Evolutionary conservation across 2,888 invertebrate genomes (phyloP).

Genomic region (Cryptocephalus primarius): DNA sequence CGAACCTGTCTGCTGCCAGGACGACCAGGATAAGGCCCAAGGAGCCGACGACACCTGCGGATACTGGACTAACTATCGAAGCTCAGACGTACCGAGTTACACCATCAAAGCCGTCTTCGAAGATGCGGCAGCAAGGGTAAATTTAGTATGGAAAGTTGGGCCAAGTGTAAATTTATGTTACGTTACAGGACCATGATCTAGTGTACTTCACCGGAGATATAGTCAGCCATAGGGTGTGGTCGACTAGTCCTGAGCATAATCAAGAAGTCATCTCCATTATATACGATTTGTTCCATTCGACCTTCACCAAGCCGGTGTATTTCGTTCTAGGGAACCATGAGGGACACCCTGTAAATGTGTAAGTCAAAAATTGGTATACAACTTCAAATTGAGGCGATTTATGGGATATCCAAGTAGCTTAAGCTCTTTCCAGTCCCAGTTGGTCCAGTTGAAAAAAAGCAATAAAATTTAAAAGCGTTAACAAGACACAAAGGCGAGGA

Average conservation of each 20-base stretch:
- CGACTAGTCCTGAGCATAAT: constrained; percentile 58
- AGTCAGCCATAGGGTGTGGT: constrained; percentile 82
- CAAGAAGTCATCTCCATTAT: constrained; percentile 44
- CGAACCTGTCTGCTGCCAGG: constrained; percentile 71
- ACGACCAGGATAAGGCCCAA: constrained; percentile 41
- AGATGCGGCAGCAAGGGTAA: not conserved
- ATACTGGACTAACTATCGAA: constrained; percentile 69
- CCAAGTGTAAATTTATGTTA: not conserved
- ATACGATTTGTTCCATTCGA: constrained; percentile 31
- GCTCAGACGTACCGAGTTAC: constrained; percentile 64
- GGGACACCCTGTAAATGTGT: constrained; percentile 70
- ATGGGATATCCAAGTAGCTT: no score
- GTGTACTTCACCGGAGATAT: constrained; percentile 82
- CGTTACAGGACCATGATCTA: constrained; percentile 42
- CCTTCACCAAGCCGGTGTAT: constrained; percentile 44
- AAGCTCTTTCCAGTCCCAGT: no score
- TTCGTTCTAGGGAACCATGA: constrained; percentile 62
- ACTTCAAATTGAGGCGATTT: no score
- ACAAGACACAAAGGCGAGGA: no score
- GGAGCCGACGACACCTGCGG: constrained; percentile 46
- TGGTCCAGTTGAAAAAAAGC: no score
- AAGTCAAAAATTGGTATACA: constrained; percentile 37
- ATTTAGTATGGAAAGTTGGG: no score
- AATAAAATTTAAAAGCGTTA: no score
- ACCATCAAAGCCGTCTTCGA: constrained; percentile 34